Evolutionary conservation across 2,113 vertebrate species (phyloP).

Genomic region (Corvus moneduloides): DNA sequence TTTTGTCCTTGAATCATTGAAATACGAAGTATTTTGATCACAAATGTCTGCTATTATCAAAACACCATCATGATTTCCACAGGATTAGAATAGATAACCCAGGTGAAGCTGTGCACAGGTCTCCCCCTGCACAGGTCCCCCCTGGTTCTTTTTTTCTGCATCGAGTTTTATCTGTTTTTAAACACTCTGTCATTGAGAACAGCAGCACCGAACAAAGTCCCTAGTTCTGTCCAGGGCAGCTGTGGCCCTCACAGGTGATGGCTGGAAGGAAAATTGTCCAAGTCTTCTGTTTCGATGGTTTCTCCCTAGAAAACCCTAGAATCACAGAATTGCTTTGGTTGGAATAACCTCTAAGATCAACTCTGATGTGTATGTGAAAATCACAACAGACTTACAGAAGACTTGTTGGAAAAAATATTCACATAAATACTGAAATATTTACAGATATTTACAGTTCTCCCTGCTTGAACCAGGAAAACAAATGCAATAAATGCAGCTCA

Average conservation of each 20-base stretch:
- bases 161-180: background rate
- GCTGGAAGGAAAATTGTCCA: background rate
- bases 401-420: background rate
- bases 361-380: background rate
- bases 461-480: background rate
- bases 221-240: background rate
- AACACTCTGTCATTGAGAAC: background rate
- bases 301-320: background rate
- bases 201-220: background rate
- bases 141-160: accelerated
- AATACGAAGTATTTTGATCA: background rate
- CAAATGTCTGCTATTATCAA: background rate
- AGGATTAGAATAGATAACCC: background rate
- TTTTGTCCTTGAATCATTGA: background rate
- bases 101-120: background rate
- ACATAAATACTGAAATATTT: background rate
- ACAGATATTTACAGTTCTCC: background rate
- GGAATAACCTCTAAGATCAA: background rate
- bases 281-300: background rate
- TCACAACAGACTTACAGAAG: background rate
- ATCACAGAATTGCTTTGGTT: background rate
- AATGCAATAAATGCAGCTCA: background rate
- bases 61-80: background rate
- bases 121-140: background rate
- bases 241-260: too few species aligned